Evolutionary conservation across 92 coral and sea anemone genomes (phyloP).

Genomic region (Virgularia gustaviana): DNA sequence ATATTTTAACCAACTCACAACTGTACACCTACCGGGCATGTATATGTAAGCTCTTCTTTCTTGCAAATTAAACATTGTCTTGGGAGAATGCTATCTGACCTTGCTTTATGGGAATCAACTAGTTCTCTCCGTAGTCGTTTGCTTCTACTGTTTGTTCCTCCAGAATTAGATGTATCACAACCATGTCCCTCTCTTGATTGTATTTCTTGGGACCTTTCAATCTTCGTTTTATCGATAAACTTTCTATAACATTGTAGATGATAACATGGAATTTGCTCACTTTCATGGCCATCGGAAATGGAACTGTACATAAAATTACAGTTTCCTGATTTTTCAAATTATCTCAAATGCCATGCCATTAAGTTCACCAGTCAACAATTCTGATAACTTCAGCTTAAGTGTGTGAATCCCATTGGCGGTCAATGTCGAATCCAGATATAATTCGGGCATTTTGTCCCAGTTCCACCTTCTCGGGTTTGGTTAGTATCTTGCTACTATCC

Average conservation of each 20-base stretch:
- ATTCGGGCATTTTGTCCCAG: slow-evolving; percentile 30
- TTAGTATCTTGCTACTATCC: slow-evolving; percentile 40
- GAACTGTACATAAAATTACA: no score
- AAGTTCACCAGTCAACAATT: slow-evolving; percentile 39
- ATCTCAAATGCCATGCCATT: slow-evolving; percentile 39
- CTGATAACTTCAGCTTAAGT: slow-evolving; percentile 22
- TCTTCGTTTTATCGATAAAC: slow-evolving; percentile 6
- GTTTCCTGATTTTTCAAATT: no score
- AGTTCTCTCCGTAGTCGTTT: background rate
- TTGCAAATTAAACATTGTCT: background rate
- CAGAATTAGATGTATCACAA: background rate
- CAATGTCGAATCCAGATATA: slow-evolving; percentile 36
- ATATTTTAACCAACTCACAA: no score
- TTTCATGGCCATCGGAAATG: no score
- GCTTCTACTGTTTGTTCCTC: background rate
- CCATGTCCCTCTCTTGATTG: background rate
- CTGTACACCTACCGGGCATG: slow-evolving; percentile 1
- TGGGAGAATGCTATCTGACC: background rate
- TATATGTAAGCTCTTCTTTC: slow-evolving; percentile 12
- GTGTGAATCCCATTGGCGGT: slow-evolving; percentile 41
- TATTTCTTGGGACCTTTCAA: slow-evolving; percentile 2
- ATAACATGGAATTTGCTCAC: background rate
- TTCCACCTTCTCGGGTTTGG: slow-evolving; percentile 37
- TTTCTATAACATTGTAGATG: background rate
- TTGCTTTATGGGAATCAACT: background rate